Conservation (phyloP, 2,113 vertebrate genomes). For the Fregetta grallaria region DNA sequence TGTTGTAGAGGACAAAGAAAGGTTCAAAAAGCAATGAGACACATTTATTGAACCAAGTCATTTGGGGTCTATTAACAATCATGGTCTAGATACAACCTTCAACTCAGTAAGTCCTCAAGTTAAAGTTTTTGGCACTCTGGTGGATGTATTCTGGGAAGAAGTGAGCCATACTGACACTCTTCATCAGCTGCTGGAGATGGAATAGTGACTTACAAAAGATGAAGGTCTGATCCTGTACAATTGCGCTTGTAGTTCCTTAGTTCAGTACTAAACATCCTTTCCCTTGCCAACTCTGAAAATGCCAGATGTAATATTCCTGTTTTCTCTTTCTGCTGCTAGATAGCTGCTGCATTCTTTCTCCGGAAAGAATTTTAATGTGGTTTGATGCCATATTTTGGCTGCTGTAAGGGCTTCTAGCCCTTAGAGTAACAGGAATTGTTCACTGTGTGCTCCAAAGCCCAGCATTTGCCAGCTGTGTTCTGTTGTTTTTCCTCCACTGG, state of each 20-base stretch:
- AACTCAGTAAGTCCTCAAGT: background rate
- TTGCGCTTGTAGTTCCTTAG: background rate
- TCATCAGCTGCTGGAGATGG: background rate
- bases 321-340: background rate
- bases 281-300: background rate
- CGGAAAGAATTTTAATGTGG: background rate
- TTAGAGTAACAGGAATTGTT: background rate
- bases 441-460: background rate
- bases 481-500: background rate
- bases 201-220: background rate
- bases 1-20: background rate
- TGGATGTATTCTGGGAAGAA: background rate
- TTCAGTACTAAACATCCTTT: background rate
- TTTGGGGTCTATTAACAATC: background rate
- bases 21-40: background rate
- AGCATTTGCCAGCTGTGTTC: background rate
- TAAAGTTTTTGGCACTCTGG: rapidly evolving
- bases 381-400: background rate
- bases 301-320: background rate
- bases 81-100: background rate
- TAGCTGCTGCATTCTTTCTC: background rate
- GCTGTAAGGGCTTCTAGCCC: background rate
- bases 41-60: background rate
- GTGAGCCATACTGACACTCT: background rate
- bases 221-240: background rate